Percentiles rank a stretch among this genome's conserved stretches.
phyloP scores from a whole-genome alignment of 2,113 vertebrate species.

The Chaetura pelagica region DNA sequence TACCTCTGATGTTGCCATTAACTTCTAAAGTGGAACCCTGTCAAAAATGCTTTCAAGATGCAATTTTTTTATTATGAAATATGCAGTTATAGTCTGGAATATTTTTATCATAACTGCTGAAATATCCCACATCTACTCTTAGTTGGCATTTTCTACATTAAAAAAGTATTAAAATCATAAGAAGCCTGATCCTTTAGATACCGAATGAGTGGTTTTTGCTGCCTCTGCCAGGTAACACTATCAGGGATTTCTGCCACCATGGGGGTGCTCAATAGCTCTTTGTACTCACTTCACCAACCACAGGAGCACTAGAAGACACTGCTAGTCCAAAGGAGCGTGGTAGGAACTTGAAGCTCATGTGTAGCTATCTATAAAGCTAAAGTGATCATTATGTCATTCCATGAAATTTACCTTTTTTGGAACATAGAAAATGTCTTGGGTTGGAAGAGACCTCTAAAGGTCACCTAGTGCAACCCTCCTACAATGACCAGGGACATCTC shows the following conservation, averaged over 20 bases:
- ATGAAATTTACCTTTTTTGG: constrained; percentile 43
- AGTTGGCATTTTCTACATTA: not conserved
- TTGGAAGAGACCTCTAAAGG: too few species aligned
- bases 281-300: not conserved
- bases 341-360: not conserved
- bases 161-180: too few species aligned
- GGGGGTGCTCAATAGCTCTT: not conserved
- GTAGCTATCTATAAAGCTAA: not conserved
- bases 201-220: not conserved
- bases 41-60: constrained; percentile 72
- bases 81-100: not conserved
- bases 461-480: too few species aligned
- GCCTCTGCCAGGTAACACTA: not conserved
- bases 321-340: not conserved
- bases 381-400: not conserved
- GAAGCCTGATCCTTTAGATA: not conserved
- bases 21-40: constrained; percentile 66
- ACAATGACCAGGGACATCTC: too few species aligned
- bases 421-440: not conserved
- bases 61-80: constrained; percentile 25
- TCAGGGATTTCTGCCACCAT: not conserved
- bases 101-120: constrained; percentile 20
- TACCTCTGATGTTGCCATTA: constrained; percentile 65
- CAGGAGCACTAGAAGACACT: not conserved
- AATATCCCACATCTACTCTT: not conserved